Percentiles rank a stretch among this genome's conserved stretches.
phyloP scores from a whole-genome alignment of 2,888 invertebrate species.

The Ametastegia equiseti region DNA sequence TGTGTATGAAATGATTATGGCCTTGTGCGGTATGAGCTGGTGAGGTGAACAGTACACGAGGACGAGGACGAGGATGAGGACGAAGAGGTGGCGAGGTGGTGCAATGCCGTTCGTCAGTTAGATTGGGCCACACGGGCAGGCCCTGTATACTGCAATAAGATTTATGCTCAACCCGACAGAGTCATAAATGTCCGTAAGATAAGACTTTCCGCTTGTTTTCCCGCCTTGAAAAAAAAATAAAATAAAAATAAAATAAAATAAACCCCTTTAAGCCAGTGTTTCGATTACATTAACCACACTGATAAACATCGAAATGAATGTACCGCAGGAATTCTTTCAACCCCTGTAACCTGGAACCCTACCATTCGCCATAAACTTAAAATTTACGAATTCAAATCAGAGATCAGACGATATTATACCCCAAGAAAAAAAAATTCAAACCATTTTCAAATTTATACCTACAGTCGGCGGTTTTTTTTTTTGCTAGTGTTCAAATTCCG shows the following conservation, averaged over 20 bases:
- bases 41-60: slow-evolving; percentile 56
- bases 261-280: too few species aligned
- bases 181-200: slow-evolving; percentile 45
- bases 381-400: too few species aligned
- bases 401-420: too few species aligned
- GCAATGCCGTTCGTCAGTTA: slow-evolving; percentile 71
- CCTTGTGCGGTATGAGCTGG: slow-evolving; percentile 69
- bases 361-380: too few species aligned
- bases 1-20: slow-evolving; percentile 74
- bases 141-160: slow-evolving; percentile 28
- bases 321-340: neutral
- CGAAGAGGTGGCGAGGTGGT: slow-evolving; percentile 65
- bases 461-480: too few species aligned
- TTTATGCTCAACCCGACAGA: slow-evolving; percentile 36
- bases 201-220: slow-evolving; percentile 27
- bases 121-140: slow-evolving; percentile 64
- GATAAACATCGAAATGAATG: too few species aligned
- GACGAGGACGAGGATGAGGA: slow-evolving; percentile 60
- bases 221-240: too few species aligned
- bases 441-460: too few species aligned
- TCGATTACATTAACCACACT: too few species aligned
- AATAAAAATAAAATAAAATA: too few species aligned
- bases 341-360: neutral
- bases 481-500: too few species aligned
- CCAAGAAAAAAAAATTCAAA: too few species aligned